Evolutionary conservation across 2,888 invertebrate genomes (phyloP), one percentile per base, ranked within the genome.

Genomic region (Nemapogon koenigi): DNA sequence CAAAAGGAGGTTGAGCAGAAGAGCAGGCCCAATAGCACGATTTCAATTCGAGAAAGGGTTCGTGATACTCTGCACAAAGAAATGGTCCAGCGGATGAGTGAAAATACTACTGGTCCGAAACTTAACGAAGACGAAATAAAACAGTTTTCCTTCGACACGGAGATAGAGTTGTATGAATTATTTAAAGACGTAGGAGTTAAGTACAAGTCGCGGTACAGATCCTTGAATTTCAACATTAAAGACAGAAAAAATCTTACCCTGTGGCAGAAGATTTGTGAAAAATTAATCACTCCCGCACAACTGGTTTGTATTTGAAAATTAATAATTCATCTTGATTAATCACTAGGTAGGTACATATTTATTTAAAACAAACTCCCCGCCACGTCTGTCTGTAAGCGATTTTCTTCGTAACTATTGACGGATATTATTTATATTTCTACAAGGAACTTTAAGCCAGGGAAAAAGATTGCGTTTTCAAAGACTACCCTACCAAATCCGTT

Each of bases 161-260:
- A 97, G 61, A 81, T 85, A 3, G 94, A 96, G 63, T 72, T 97
- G 57, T 91, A 86, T 57, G 86, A 87, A 49, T 82, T 88, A 41
- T 95, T 94, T 58, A 86, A 86, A 42, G 92, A 93, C 50, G 90
- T 89, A 2, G 91, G 90, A 3, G 82, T 87, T 42, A 96, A 94
- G 60, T 97, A 96, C 66, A 91, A 92, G 62, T 87, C 91, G 3
- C 96, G 95, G 68, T 97, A 94, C 57, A 81, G 96, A 38, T 94
- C 93, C 43, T 81, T 97, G 1, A 87, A 94, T 61, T 96, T 95
- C 57, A 97, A 97, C 62, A 91, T 97, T 43, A 92, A 90, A 58
- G 96, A 97, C 63, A 82, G 88, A 1, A 96, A 96, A 60, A 97
- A 97, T 73, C 82, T 90, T 44, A 92, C 92, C 0, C 65, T 94